Percentiles rank a stretch among this genome's conserved stretches.
Conservation (phyloP, 2,888 invertebrate genomes). For the Drosophila merina region DNA sequence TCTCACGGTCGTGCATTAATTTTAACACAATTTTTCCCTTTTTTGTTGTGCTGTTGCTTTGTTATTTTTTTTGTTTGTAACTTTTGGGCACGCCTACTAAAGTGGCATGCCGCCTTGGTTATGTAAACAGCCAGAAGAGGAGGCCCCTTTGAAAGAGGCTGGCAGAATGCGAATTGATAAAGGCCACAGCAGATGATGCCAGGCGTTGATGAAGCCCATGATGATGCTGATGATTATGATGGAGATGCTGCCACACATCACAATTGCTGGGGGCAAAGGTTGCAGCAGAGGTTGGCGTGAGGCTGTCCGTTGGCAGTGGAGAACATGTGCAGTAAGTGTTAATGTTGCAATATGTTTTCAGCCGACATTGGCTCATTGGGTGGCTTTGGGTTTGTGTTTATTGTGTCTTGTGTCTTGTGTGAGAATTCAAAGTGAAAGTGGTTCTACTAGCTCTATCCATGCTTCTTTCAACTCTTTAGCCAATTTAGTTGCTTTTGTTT, state of each 20-base stretch:
- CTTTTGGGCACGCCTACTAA: constrained; percentile 60
- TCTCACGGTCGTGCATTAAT: constrained; percentile 67
- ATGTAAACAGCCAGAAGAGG: constrained; percentile 66
- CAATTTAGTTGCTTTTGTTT: constrained; percentile 3
- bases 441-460: background rate
- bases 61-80: constrained; percentile 18
- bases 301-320: constrained; percentile 9
- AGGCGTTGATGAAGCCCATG: constrained; percentile 52
- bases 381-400: constrained; percentile 30
- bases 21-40: constrained; percentile 58
- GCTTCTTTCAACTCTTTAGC: constrained; percentile 15
- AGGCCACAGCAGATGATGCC: constrained; percentile 62
- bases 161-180: constrained; percentile 51
- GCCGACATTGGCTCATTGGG: constrained; percentile 46
- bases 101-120: constrained; percentile 68
- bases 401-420: background rate
- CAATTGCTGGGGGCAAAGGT: constrained; percentile 62
- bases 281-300: constrained; percentile 17
- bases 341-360: constrained; percentile 64
- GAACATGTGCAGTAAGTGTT: constrained; percentile 64
- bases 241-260: constrained; percentile 34
- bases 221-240: constrained; percentile 33
- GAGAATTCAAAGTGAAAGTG: constrained; percentile 22
- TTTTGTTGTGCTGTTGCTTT: constrained; percentile 7
- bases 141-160: constrained; percentile 6